phyloP scores from a whole-genome alignment of 2,113 vertebrate species.

The Climacteris rufus region DNA sequence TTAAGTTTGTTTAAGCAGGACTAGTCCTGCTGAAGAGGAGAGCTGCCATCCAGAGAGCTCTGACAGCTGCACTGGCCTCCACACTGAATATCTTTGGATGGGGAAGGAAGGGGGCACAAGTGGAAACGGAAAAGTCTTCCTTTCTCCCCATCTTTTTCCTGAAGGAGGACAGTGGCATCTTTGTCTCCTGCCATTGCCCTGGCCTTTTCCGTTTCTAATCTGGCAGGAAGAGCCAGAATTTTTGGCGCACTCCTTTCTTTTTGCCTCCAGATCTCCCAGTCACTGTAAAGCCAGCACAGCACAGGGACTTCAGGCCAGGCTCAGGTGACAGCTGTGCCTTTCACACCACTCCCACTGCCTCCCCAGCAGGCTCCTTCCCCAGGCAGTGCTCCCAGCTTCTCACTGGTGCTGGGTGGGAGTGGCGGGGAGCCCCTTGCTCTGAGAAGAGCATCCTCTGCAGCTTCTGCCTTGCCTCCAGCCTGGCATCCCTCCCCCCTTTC shows the following conservation, averaged over 20 bases:
- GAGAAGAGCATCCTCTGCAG: conserved; percentile 4
- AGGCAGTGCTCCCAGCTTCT: background rate
- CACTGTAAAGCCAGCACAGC: background rate
- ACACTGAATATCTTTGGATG: background rate
- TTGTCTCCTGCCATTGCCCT: background rate
- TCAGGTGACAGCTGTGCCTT: conserved; percentile 28
- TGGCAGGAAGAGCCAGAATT: conserved; percentile 5
- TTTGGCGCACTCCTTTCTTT: background rate
- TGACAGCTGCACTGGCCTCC: background rate
- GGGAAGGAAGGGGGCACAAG: background rate
- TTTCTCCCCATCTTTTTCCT: background rate
- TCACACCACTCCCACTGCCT: background rate
- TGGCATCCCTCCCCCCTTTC: conserved; percentile 23
- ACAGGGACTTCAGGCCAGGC: background rate
- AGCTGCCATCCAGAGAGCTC: background rate
- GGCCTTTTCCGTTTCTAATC: background rate
- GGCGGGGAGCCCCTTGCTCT: background rate
- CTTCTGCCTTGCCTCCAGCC: conserved; percentile 30
- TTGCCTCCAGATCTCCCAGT: background rate
- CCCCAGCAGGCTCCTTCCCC: background rate
- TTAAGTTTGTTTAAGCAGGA: background rate
- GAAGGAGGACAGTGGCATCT: background rate
- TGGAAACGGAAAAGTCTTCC: background rate
- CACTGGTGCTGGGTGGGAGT: background rate
- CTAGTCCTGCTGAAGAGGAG: background rate